Evolutionary conservation across 2,888 invertebrate genomes (phyloP).

Genomic region (Spodoptera littoralis): DNA sequence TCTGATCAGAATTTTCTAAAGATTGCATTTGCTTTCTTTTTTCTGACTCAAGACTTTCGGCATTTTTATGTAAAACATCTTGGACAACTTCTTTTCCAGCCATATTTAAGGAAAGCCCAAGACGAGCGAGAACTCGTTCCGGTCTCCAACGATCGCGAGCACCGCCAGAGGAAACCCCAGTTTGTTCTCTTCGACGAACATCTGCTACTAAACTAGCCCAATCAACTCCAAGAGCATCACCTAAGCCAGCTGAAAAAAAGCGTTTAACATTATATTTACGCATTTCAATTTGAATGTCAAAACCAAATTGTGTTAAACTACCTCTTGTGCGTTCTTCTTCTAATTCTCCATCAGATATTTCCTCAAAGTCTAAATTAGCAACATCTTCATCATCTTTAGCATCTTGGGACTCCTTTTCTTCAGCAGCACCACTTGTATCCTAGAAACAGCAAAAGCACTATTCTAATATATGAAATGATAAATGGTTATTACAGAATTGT

Average conservation of each 20-base stretch:
- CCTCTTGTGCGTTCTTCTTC: slow-evolving; percentile 93
- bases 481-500: background rate
- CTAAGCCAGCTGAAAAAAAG: slow-evolving; percentile 89
- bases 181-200: slow-evolving; percentile 88
- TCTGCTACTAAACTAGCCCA: slow-evolving; percentile 97
- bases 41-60: slow-evolving; percentile 67
- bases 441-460: slow-evolving; percentile 44
- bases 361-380: slow-evolving; percentile 94
- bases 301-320: slow-evolving; percentile 45
- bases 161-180: slow-evolving; percentile 83
- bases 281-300: background rate
- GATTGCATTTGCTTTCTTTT: slow-evolving; percentile 56
- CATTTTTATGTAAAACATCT: slow-evolving; percentile 76
- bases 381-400: slow-evolving; percentile 92
- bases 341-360: slow-evolving; percentile 96
- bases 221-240: slow-evolving; percentile 98
- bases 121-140: slow-evolving; percentile 92
- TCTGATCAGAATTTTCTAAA: slow-evolving; percentile 57
- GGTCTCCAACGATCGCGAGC: slow-evolving; percentile 95
- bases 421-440: slow-evolving; percentile 81
- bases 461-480: slow-evolving; percentile 1
- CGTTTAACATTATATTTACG: background rate
- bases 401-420: slow-evolving; percentile 85
- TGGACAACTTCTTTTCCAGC: slow-evolving; percentile 90
- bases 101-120: slow-evolving; percentile 94